Conservation (phyloP, 37 sponge, comb jelly and placozoan genomes). For the Beroe ovata region DNA sequence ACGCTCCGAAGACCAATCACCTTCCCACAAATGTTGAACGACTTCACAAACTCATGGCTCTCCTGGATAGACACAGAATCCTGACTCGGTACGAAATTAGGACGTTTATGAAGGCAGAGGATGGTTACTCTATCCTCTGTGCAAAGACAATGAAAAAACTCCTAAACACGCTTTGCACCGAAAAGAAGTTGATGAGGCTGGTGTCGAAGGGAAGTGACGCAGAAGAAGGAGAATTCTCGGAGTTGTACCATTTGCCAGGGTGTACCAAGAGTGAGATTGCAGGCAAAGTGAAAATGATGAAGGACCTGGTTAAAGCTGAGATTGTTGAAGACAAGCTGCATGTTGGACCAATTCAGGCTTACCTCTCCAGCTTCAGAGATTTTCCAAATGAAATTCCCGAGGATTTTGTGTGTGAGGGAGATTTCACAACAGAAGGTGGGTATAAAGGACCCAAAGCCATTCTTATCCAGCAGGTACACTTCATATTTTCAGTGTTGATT, state of each 20-base stretch:
- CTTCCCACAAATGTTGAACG: conserved; percentile 42
- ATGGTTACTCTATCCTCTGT: not conserved
- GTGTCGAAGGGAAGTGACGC: not conserved
- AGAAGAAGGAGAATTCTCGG: not conserved
- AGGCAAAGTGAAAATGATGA: not conserved
- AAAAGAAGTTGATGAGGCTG: not conserved
- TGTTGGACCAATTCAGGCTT: not conserved
- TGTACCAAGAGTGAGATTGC: not conserved
- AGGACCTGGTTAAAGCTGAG: not conserved
- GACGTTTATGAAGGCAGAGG: not conserved
- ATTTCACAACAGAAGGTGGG: not conserved
- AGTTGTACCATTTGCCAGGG: not conserved
- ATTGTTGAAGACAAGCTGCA: not conserved
- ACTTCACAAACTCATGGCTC: not conserved
- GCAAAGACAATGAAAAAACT: conserved; percentile 7
- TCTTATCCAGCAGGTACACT: conserved; percentile 9
- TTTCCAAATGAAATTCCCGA: conserved; percentile 46
- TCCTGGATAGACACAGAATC: not conserved
- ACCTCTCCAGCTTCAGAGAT: not conserved
- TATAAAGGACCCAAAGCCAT: not conserved
- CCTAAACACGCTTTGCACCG: not conserved
- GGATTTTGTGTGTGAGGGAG: not conserved
- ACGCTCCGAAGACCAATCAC: not conserved
- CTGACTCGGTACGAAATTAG: conserved; percentile 3
- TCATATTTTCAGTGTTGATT: conserved; percentile 6